Percentiles rank a stretch among this genome's conserved stretches.
These are phyloP conservation scores for Peucedramus taeniatus DNA, from an alignment of 2,113 vertebrate genomes.

Conservation along the genomic window DNA sequence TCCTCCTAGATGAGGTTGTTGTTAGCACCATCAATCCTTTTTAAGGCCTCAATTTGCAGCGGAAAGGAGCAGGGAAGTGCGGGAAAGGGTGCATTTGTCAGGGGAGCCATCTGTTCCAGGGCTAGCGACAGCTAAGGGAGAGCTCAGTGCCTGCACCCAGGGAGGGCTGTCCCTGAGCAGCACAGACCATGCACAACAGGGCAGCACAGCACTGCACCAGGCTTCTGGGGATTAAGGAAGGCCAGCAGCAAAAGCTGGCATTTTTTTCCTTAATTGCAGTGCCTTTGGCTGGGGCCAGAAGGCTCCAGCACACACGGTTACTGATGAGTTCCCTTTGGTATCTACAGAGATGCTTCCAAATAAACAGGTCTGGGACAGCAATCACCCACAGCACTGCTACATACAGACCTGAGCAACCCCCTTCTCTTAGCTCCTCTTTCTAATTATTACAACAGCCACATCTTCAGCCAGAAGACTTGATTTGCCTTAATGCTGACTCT, in stretches of 20 bases:
- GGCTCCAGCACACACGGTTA: neutral
- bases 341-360: neutral
- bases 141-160: neutral
- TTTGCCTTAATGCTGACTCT: neutral
- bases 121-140: neutral
- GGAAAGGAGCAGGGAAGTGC: neutral
- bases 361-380: neutral
- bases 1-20: neutral
- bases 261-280: neutral
- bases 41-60: slow-evolving; percentile 25
- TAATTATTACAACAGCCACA: neutral
- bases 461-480: neutral
- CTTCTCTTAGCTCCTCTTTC: neutral
- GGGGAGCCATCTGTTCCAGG: neutral
- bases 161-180: neutral
- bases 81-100: neutral
- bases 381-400: neutral
- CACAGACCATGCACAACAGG: neutral
- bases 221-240: neutral
- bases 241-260: neutral
- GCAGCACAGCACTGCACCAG: neutral
- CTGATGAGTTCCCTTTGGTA: neutral
- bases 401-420: neutral
- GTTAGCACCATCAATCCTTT: slow-evolving; percentile 44
- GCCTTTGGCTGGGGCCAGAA: neutral